phyloP scores from a whole-genome alignment of 2,797 vertebrate genomes.

The Pygocentrus nattereri region DNA sequence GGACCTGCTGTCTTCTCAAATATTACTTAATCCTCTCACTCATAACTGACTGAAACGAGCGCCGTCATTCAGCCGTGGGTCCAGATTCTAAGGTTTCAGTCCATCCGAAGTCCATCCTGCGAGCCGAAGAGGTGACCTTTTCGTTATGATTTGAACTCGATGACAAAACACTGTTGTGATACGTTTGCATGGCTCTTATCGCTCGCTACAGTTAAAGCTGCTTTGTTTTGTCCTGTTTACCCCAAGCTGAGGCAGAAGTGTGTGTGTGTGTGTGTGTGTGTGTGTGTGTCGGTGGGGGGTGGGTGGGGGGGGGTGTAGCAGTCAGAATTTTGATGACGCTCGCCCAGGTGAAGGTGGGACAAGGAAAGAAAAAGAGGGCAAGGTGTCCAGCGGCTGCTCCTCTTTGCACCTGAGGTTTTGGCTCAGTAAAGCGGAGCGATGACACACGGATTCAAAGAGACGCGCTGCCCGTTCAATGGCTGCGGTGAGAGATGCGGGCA shows the following conservation, averaged over 20 bases:
- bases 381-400: slow-evolving; percentile 71
- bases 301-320: not conserved
- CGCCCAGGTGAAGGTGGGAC: slow-evolving; percentile 23
- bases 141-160: not conserved
- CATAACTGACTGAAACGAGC: too few relatives aligned
- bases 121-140: too few relatives aligned
- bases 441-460: slow-evolving; percentile 79
- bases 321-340: slow-evolving; percentile 3
- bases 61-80: too few relatives aligned
- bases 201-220: not conserved
- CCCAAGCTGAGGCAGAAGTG: not conserved
- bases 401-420: slow-evolving; percentile 82
- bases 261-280: too few relatives aligned
- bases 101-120: too few relatives aligned
- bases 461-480: slow-evolving; percentile 73
- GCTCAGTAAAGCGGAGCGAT: slow-evolving; percentile 78
- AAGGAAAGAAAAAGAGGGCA: slow-evolving; percentile 39
- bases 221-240: not conserved
- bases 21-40: too few relatives aligned
- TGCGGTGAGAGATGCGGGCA: slow-evolving; percentile 88
- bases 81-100: too few relatives aligned
- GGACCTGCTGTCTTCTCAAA: too few relatives aligned
- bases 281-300: too few relatives aligned
- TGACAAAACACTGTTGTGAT: not conserved
- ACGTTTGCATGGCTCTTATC: not conserved